Conservation (phyloP, 2,888 invertebrate species). For the Griposia aprilina region DNA sequence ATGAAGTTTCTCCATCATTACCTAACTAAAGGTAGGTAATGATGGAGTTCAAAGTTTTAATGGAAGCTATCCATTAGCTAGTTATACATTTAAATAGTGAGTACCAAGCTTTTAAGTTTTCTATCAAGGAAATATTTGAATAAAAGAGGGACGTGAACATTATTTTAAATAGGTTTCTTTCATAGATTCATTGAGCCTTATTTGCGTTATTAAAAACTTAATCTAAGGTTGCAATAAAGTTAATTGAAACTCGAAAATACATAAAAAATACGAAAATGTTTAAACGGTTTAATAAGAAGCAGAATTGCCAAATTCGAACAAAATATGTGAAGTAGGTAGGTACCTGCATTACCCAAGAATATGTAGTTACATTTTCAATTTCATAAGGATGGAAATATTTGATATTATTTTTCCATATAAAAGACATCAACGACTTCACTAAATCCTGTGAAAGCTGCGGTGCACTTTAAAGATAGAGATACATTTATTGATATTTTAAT, state of each 20-base stretch:
- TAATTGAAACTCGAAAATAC: background rate
- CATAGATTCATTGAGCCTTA: background rate
- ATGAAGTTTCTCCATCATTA: slow-evolving; percentile 47
- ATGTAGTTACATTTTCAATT: background rate
- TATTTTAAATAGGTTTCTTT: background rate
- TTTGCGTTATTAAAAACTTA: background rate
- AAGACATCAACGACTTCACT: slow-evolving; percentile 66
- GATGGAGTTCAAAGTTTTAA: slow-evolving; percentile 26
- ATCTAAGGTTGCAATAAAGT: background rate
- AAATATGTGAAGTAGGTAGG: background rate
- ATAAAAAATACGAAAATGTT: background rate
- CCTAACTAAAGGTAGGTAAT: background rate
- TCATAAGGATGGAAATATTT: background rate
- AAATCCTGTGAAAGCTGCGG: background rate
- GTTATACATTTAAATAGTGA: background rate
- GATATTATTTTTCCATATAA: slow-evolving; percentile 29
- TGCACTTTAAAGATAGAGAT: too few species aligned
- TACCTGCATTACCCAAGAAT: background rate
- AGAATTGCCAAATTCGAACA: background rate
- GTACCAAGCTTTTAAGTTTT: background rate
- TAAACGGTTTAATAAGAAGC: background rate
- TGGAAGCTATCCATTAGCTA: slow-evolving; percentile 27
- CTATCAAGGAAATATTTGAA: background rate
- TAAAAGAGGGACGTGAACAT: background rate
- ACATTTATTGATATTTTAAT: slow-evolving; percentile 4